These are phyloP conservation scores for Butorides virescens DNA, from an alignment of 2,113 vertebrate genomes.

Conservation along the genomic window DNA sequence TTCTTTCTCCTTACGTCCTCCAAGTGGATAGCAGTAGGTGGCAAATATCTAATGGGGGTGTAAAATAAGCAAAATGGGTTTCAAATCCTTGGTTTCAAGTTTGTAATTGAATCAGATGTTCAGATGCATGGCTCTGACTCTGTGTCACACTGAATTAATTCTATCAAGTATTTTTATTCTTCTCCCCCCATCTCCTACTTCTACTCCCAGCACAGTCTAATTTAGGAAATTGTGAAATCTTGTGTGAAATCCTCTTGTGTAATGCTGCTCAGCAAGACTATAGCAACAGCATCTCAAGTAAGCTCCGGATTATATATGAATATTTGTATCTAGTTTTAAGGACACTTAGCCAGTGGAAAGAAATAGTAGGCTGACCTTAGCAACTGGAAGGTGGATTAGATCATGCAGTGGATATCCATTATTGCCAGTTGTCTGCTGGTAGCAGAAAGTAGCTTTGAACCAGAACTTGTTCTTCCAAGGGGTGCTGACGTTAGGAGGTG, in stretches of 20 bases:
- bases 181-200: neutral
- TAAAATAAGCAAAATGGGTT: neutral
- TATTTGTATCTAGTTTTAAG: neutral
- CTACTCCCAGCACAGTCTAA: neutral
- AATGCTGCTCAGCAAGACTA: neutral
- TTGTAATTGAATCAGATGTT: neutral
- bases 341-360: neutral
- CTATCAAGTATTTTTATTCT: neutral
- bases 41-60: neutral
- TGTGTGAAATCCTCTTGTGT: conserved; percentile 7
- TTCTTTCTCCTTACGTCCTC: neutral
- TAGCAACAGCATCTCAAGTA: neutral
- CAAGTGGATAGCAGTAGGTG: neutral
- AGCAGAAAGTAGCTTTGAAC: neutral
- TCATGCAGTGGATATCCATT: neutral
- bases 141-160: neutral
- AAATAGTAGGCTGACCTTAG: neutral
- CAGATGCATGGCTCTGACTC: neutral
- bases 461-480: neutral
- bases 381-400: neutral
- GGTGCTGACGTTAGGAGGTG: neutral
- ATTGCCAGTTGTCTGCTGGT: neutral
- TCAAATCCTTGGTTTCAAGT: neutral
- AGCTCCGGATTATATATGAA: neutral
- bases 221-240: conserved; percentile 1